phyloP scores from a whole-genome alignment of 2,113 vertebrate genomes.

The Mastomys coucha region DNA sequence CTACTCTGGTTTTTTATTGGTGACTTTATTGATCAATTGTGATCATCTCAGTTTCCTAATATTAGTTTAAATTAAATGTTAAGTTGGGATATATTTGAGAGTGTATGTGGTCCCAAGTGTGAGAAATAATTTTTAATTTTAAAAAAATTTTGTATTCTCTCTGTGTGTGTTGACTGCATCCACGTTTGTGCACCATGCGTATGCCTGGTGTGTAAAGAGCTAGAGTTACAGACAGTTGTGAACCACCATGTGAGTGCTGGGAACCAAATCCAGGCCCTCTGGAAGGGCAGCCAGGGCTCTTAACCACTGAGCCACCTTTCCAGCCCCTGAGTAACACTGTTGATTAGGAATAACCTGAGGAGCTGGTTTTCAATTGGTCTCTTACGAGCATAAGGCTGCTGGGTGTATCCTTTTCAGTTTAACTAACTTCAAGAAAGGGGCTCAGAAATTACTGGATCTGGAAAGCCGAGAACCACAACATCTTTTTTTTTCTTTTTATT shows the following conservation, averaged over 20 bases:
- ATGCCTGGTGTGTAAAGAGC: neutral
- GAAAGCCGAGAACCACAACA: slow-evolving; percentile 17
- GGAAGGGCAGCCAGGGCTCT: neutral
- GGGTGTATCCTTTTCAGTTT: neutral
- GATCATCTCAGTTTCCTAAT: too few relatives aligned
- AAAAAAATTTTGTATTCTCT: neutral
- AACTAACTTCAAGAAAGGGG: neutral
- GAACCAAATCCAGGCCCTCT: neutral
- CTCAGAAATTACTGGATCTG: neutral
- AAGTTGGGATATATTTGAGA: slow-evolving; percentile 38
- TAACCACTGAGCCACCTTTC: neutral
- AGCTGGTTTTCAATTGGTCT: slow-evolving; percentile 5
- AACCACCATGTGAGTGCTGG: neutral
- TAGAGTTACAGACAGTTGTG: neutral
- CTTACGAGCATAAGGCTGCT: neutral
- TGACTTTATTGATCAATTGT: too few relatives aligned
- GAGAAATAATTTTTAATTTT: slow-evolving; percentile 14
- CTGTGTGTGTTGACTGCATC: neutral
- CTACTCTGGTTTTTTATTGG: neutral
- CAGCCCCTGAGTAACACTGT: neutral
- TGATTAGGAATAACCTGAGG: neutral
- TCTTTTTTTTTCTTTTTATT: neutral
- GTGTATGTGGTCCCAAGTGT: neutral
- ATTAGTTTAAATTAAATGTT: slow-evolving; percentile 45
- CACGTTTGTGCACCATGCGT: neutral